Conservation (phyloP, 1,140 invertebrate species). For the Sycophaga agraensis region DNA sequence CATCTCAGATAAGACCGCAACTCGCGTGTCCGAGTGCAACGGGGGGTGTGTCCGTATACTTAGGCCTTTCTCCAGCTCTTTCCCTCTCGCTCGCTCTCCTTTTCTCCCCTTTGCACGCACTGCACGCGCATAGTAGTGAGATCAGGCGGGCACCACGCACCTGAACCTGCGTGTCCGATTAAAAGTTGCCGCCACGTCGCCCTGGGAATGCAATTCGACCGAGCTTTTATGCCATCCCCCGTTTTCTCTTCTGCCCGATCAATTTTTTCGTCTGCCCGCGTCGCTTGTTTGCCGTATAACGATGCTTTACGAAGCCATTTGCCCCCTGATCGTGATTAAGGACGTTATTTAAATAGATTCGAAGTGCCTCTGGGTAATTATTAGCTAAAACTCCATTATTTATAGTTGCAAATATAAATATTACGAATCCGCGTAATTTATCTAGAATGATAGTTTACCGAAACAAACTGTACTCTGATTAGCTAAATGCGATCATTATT, state of each 20-base stretch:
- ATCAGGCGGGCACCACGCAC: constrained; percentile 18
- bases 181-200: constrained; percentile 13
- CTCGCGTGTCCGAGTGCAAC: constrained; percentile 35
- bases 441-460: too few relatives aligned
- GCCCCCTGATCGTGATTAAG: neutral
- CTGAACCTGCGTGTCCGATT: constrained; percentile 31
- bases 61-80: neutral
- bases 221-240: neutral
- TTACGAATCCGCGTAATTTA: too few relatives aligned
- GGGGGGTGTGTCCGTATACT: too few relatives aligned
- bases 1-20: constrained; percentile 41
- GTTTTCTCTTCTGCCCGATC: neutral
- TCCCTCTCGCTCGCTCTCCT: neutral
- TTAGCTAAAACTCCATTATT: too few relatives aligned
- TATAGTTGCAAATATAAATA: too few relatives aligned
- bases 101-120: too few relatives aligned
- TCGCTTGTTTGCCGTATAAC: neutral
- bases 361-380: neutral
- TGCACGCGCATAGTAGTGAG: too few relatives aligned
- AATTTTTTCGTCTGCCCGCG: constrained; percentile 7
- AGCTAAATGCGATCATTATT: too few relatives aligned
- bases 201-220: neutral
- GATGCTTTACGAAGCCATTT: neutral
- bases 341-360: neutral
- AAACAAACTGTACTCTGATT: too few relatives aligned